A percentile compares a stretch with the other conserved stretches of the same genome.
Evolutionary conservation across 2,888 invertebrate species (phyloP).

Genomic region (Eilema caniola): DNA sequence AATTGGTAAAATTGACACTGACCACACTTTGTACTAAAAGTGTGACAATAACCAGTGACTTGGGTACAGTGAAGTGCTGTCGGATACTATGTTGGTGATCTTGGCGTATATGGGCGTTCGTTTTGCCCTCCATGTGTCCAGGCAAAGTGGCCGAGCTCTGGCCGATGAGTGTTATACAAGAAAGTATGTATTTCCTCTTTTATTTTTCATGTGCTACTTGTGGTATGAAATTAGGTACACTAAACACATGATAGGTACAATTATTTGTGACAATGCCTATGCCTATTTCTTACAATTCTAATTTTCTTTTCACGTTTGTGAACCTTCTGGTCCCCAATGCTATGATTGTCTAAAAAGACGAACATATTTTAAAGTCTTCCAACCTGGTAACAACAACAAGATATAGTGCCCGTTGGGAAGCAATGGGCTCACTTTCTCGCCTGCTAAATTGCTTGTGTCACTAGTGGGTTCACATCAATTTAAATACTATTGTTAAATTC

Average conservation of each 20-base stretch:
- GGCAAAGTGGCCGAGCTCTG: constrained; percentile 79
- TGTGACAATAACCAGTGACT: constrained; percentile 26
- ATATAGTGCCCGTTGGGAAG: too few species aligned
- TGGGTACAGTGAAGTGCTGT: constrained; percentile 52
- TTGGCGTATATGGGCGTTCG: constrained; percentile 81
- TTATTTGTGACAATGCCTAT: background rate
- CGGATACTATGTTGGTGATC: constrained; percentile 79
- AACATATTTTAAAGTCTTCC: too few species aligned
- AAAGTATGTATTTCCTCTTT: constrained; percentile 69
- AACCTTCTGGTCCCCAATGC: too few species aligned
- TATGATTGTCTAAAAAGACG: too few species aligned
- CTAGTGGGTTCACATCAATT: too few species aligned
- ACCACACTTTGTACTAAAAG: background rate
- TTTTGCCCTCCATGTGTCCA: constrained; percentile 81
- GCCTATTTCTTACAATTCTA: too few species aligned
- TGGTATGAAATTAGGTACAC: constrained; percentile 24
- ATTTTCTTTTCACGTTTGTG: background rate
- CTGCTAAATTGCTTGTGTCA: too few species aligned
- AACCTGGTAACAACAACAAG: background rate
- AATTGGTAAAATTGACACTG: background rate
- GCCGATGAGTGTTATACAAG: constrained; percentile 84
- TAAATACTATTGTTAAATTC: too few species aligned
- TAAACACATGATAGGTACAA: constrained; percentile 12
- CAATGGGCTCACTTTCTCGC: too few species aligned
- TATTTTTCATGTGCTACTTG: constrained; percentile 18